Conservation (phyloP, 35 echinoderm and acorn worm genomes). For the Acanthaster planci region DNA sequence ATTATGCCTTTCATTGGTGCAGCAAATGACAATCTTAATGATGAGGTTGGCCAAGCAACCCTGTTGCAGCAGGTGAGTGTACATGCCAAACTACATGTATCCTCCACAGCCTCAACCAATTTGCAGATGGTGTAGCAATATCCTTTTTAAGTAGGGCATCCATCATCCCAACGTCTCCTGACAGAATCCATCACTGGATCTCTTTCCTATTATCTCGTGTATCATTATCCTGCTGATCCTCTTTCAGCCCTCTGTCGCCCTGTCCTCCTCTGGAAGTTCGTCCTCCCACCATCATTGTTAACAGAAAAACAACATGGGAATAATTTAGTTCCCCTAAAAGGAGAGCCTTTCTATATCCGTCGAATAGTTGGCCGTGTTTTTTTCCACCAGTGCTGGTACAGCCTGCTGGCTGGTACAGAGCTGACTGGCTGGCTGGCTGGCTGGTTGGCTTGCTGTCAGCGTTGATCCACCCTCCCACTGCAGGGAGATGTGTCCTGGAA, state of each 20-base stretch:
- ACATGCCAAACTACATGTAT: too few relatives aligned
- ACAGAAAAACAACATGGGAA: too few relatives aligned
- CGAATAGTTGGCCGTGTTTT: background rate
- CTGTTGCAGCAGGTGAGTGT: too few relatives aligned
- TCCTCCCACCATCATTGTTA: background rate
- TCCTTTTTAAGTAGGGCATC: constrained; percentile 10
- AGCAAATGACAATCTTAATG: too few relatives aligned
- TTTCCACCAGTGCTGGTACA: background rate
- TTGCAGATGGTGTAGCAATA: too few relatives aligned
- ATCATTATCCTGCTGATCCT: background rate
- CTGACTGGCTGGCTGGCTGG: background rate
- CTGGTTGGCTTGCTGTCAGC: background rate
- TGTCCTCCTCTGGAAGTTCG: background rate
- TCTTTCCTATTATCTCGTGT: background rate
- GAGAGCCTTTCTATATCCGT: background rate
- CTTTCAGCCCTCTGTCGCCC: too few relatives aligned
- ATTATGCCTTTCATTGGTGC: too few relatives aligned
- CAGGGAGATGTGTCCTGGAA: background rate
- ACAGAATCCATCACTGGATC: background rate
- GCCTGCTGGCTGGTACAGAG: too few relatives aligned
- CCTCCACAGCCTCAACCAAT: too few relatives aligned
- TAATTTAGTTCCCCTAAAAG: background rate
- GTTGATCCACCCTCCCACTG: constrained; percentile 5
- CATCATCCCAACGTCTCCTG: background rate
- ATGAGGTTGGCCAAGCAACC: too few relatives aligned